These are phyloP conservation scores for Asarcornis scutulata DNA, from an alignment of 2,113 vertebrate species.

Conservation along the genomic window DNA sequence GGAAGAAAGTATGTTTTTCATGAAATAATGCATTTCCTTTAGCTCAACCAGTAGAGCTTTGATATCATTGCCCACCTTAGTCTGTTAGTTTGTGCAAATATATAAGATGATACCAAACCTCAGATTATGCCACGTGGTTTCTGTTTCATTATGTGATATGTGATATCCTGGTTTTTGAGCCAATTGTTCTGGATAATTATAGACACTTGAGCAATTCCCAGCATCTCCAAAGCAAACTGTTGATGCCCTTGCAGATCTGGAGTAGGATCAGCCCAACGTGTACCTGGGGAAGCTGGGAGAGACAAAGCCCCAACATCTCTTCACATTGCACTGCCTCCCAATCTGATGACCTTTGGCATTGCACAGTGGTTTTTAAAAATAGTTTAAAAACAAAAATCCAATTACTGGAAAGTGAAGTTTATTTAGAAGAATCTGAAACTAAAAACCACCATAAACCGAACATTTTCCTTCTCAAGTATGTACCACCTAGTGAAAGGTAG, in stretches of 20 bases:
- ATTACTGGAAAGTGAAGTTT: neutral
- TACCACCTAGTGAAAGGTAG: neutral
- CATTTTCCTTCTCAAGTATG: rapidly evolving
- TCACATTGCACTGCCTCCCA: neutral
- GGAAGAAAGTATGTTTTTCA: neutral
- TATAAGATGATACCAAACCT: neutral
- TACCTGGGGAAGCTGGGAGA: neutral
- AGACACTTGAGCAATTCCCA: neutral
- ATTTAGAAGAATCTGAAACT: neutral
- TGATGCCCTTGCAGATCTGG: neutral
- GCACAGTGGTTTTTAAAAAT: neutral
- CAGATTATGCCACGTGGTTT: neutral
- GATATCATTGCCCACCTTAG: neutral
- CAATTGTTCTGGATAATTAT: neutral
- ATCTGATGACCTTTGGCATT: neutral
- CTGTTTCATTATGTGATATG: neutral
- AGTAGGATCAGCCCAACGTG: neutral
- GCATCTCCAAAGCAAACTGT: neutral
- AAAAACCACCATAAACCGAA: neutral
- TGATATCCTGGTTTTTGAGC: neutral
- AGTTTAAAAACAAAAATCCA: neutral
- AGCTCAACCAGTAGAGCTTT: neutral
- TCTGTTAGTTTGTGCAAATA: neutral
- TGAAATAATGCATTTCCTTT: neutral
- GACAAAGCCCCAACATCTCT: neutral